Evolutionary conservation across 2,797 vertebrate genomes (phyloP).

Genomic region (Natrix natrix): DNA sequence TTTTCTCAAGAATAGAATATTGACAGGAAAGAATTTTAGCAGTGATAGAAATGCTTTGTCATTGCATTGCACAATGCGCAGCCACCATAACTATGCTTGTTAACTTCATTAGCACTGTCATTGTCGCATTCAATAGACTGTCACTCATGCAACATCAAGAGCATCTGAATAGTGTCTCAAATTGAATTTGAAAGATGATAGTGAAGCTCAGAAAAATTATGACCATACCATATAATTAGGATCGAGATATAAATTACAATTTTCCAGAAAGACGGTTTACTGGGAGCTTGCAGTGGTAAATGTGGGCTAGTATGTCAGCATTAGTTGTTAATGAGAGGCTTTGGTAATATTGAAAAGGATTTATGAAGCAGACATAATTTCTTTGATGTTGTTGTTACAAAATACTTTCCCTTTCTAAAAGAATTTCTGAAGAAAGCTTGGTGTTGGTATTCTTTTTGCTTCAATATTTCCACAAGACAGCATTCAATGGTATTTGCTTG

Average conservation of each 20-base stretch:
- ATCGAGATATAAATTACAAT: background rate
- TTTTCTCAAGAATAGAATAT: background rate
- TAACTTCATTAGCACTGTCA: background rate
- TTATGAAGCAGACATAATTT: slow-evolving; percentile 50
- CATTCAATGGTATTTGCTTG: background rate
- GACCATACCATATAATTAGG: background rate
- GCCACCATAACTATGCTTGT: background rate
- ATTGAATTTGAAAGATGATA: slow-evolving; percentile 27
- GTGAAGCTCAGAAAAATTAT: background rate
- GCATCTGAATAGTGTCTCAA: background rate
- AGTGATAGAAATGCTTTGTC: background rate
- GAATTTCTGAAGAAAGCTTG: slow-evolving; percentile 35
- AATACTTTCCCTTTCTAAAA: slow-evolving; percentile 32
- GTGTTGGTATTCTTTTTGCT: slow-evolving; percentile 32
- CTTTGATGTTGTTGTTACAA: slow-evolving; percentile 38
- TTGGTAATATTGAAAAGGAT: slow-evolving; percentile 57
- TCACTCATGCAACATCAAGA: background rate
- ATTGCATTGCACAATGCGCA: background rate
- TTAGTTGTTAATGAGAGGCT: slow-evolving; percentile 60
- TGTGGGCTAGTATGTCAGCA: slow-evolving; percentile 34
- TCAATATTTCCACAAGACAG: slow-evolving; percentile 22
- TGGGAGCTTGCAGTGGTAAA: slow-evolving; percentile 41
- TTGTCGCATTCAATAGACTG: background rate
- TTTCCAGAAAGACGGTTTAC: slow-evolving; percentile 23
- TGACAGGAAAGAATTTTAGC: background rate